Percentiles rank a stretch among this genome's conserved stretches.
Conservation (phyloP, 2,797 vertebrate genomes). For the Simalia tracyae region DNA sequence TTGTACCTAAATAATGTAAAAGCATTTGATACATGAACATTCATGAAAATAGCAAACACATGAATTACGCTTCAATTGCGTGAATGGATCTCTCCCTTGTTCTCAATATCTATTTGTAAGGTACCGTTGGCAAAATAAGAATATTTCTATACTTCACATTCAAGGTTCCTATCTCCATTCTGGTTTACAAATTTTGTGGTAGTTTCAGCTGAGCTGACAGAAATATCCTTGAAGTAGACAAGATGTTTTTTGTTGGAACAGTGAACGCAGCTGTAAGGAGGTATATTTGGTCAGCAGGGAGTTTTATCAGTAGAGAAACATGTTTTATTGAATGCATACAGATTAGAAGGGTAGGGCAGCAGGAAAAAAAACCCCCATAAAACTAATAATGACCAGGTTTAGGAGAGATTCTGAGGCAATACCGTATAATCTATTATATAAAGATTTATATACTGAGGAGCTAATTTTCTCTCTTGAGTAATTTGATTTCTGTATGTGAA, state of each 20-base stretch:
- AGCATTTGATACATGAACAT: neutral
- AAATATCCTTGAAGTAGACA: slow-evolving; percentile 54
- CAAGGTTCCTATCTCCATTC: slow-evolving; percentile 36
- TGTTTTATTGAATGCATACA: slow-evolving; percentile 58
- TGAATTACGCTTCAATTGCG: neutral
- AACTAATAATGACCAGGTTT: neutral
- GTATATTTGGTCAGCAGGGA: slow-evolving; percentile 55
- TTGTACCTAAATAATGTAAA: neutral
- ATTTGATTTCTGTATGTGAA: neutral
- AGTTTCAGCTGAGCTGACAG: slow-evolving; percentile 48
- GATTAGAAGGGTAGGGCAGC: slow-evolving; percentile 36
- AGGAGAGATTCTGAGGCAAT: neutral
- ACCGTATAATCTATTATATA: neutral
- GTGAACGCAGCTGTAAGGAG: slow-evolving; percentile 55
- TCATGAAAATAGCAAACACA: neutral
- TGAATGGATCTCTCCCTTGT: neutral
- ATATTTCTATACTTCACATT: slow-evolving; percentile 45
- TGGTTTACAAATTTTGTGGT: slow-evolving; percentile 61
- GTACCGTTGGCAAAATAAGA: slow-evolving; percentile 28
- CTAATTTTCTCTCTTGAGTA: neutral
- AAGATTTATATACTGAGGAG: neutral
- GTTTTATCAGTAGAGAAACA: slow-evolving; percentile 55
- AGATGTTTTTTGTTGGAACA: slow-evolving; percentile 56
- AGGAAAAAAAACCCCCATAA: slow-evolving; percentile 36
- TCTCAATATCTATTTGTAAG: neutral